Evolutionary conservation across 2,888 invertebrate genomes (phyloP).

Genomic region (Chloromyia formosa): DNA sequence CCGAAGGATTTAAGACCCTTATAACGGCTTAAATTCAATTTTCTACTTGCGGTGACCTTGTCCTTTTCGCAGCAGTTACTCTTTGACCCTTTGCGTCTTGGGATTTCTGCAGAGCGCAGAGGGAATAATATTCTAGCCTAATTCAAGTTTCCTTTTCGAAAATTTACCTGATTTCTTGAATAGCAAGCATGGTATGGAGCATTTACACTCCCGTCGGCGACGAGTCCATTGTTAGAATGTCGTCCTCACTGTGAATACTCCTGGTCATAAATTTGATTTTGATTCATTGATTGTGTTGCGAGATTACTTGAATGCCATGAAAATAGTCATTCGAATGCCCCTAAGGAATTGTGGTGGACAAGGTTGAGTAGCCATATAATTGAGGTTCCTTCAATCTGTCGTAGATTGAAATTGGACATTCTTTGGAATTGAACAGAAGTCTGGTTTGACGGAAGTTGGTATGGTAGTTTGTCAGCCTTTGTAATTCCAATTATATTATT

Average conservation of each 20-base stretch:
- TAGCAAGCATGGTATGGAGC: not conserved
- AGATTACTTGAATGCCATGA: not conserved
- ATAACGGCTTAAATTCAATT: not conserved
- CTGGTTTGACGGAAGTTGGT: not conserved
- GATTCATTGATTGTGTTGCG: constrained; percentile 7
- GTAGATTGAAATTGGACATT: not conserved
- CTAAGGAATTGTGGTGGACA: not conserved
- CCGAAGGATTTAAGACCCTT: not conserved
- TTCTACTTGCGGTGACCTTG: not conserved
- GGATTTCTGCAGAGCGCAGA: not conserved
- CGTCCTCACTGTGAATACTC: not conserved
- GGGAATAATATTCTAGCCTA: not conserved
- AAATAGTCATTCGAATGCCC: not conserved
- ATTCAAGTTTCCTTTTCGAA: not conserved
- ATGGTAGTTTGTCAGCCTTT: no score
- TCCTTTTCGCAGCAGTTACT: not conserved
- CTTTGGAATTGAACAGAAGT: not conserved
- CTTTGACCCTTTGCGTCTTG: not conserved
- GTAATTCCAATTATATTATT: no score
- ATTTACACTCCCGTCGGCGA: not conserved
- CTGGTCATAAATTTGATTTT: constrained; percentile 7
- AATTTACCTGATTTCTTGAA: not conserved
- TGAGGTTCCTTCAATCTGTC: constrained; percentile 9
- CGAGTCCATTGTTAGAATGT: not conserved
- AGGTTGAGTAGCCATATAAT: constrained; percentile 19